These are phyloP conservation scores for Drosophila nr. medialis DNA, from an alignment of 2,888 invertebrate species.

Conservation along the genomic window DNA sequence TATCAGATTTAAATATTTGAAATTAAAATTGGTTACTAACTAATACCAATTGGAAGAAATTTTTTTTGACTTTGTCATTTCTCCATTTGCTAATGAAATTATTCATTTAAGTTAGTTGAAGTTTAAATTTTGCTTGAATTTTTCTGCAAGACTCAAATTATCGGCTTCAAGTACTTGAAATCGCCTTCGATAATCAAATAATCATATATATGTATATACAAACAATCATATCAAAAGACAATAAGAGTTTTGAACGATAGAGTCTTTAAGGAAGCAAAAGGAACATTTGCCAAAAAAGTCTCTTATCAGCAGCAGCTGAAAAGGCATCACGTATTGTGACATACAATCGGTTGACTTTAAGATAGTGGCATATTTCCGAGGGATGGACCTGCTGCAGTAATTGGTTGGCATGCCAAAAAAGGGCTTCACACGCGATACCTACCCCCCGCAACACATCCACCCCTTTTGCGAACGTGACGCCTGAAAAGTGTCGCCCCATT, in stretches of 20 bases:
- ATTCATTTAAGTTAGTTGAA: too few species aligned
- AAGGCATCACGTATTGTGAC: conserved; percentile 35
- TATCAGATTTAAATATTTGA: not conserved
- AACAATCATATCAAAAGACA: not conserved
- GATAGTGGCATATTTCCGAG: conserved; percentile 29
- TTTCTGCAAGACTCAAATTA: not conserved
- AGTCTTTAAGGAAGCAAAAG: not conserved
- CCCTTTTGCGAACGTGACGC: conserved; percentile 46
- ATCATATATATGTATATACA: not conserved
- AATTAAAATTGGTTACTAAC: not conserved
- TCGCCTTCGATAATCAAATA: not conserved
- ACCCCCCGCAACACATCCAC: not conserved
- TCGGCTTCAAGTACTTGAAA: not conserved
- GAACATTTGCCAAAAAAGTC: not conserved
- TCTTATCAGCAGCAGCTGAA: conserved; percentile 1
- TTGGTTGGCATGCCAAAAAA: conserved; percentile 28
- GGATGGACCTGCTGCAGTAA: conserved; percentile 5
- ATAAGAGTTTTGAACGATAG: not conserved
- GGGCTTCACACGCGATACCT: conserved; percentile 20
- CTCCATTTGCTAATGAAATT: too few species aligned
- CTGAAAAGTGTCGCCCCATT: conserved; percentile 66
- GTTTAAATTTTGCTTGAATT: too few species aligned
- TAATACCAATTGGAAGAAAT: not conserved
- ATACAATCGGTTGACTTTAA: conserved; percentile 30
- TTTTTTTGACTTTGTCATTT: too few species aligned